Evolutionary conservation across 2,113 vertebrate species (phyloP).

Genomic region (Clarias magur): DNA sequence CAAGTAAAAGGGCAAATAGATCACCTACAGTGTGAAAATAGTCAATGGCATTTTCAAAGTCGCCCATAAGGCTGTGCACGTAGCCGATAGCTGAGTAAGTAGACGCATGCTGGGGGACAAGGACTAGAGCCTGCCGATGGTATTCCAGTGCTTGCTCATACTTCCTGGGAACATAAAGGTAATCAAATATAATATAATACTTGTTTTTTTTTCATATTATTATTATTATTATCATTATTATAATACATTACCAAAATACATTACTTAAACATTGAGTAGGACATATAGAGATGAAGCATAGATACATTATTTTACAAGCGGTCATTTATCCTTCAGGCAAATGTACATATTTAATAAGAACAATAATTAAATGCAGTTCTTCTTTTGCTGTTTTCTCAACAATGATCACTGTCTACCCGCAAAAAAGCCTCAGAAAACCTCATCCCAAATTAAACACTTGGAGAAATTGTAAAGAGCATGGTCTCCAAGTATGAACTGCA

Average conservation of each 20-base stretch:
- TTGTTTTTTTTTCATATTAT: background rate
- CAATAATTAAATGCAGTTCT: background rate
- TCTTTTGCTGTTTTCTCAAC: background rate
- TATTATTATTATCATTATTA: background rate
- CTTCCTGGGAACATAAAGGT: constrained; percentile 64
- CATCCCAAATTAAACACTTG: constrained; percentile 42
- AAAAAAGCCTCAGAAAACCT: constrained; percentile 10
- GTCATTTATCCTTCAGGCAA: background rate
- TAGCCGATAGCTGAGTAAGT: constrained; percentile 97
- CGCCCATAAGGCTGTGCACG: constrained; percentile 95
- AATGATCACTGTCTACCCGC: background rate
- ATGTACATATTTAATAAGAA: background rate
- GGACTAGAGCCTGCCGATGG: constrained; percentile 92
- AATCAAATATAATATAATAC: background rate
- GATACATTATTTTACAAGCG: too few species aligned
- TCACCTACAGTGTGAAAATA: constrained; percentile 92
- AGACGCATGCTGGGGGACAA: constrained; percentile 95
- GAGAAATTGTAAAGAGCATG: constrained; percentile 2
- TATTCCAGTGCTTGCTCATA: constrained; percentile 95
- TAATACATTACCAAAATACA: background rate
- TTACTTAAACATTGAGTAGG: background rate
- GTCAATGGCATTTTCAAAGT: constrained; percentile 96
- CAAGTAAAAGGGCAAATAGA: background rate
- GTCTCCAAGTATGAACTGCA: constrained; percentile 36
- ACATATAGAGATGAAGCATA: too few species aligned